phyloP scores from a whole-genome alignment of 23 tunicate genomes.

The Diplosoma virens region DNA sequence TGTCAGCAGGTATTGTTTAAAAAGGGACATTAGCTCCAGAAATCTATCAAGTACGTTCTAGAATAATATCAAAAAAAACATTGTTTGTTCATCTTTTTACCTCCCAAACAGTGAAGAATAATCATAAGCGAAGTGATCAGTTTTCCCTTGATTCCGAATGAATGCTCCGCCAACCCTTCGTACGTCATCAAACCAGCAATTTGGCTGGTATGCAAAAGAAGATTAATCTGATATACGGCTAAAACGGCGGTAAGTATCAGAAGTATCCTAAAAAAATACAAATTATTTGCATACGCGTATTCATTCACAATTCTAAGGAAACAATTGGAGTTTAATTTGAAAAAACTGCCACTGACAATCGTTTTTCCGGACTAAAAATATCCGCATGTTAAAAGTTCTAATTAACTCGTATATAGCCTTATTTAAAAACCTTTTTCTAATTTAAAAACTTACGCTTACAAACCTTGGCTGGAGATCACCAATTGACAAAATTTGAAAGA shows the following conservation, averaged over 20 bases:
- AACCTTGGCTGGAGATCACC: too few species aligned
- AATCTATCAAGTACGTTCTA: too few species aligned
- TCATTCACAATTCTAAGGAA: background rate
- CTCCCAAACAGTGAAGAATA: constrained; percentile 85
- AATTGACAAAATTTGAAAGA: too few species aligned
- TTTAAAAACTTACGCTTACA: too few species aligned
- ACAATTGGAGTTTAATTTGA: too few species aligned
- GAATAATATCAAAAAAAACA: too few species aligned
- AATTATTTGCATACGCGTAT: background rate
- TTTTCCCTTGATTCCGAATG: constrained; percentile 67
- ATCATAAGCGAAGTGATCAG: constrained; percentile 57
- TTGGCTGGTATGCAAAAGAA: constrained; percentile 56
- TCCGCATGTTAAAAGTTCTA: too few species aligned
- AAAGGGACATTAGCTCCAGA: background rate
- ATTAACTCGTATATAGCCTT: too few species aligned
- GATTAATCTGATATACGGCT: constrained; percentile 67
- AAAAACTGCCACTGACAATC: too few species aligned
- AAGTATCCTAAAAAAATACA: constrained; percentile 32
- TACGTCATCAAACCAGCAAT: constrained; percentile 37
- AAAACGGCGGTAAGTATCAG: constrained; percentile 50
- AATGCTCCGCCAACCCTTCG: constrained; percentile 56
- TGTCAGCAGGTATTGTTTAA: background rate
- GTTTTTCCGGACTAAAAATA: too few species aligned
- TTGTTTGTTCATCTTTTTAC: constrained; percentile 16
- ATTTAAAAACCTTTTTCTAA: too few species aligned